Evolutionary conservation across 2,113 vertebrate species (phyloP).

Genomic region (Plestiodon gilberti): DNA sequence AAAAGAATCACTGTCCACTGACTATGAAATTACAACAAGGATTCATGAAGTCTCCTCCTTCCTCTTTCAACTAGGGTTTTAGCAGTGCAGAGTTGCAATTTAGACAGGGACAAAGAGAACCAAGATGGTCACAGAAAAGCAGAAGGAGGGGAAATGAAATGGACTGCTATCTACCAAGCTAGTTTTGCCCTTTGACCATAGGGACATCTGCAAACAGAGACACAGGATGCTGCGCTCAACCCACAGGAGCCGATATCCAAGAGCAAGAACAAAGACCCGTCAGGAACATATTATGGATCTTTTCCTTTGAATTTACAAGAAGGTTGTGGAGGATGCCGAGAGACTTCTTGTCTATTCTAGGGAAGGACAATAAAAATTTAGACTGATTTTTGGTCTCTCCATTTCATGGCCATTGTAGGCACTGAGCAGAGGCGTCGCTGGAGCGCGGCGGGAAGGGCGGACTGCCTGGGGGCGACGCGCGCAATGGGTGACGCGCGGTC

Average conservation of each 20-base stretch:
- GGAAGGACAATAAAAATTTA: not conserved
- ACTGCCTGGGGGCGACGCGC: too few species aligned
- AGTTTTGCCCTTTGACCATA: not conserved
- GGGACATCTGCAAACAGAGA: not conserved
- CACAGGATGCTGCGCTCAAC: not conserved
- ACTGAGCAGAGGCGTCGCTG: too few species aligned
- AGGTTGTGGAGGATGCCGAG: not conserved
- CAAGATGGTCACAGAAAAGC: not conserved
- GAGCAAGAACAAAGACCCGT: constrained; percentile 7
- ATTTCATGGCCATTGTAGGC: not conserved
- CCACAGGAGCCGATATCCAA: rapidly evolving
- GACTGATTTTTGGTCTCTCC: not conserved
- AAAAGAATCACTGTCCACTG: too few species aligned
- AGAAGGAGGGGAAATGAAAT: not conserved
- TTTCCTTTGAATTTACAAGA: not conserved
- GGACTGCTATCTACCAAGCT: not conserved
- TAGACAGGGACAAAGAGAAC: not conserved
- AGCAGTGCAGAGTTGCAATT: not conserved
- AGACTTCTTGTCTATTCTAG: not conserved
- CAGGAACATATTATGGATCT: not conserved
- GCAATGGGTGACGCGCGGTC: too few species aligned
- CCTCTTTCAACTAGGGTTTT: not conserved
- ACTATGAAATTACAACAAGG: not conserved
- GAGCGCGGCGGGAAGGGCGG: too few species aligned
- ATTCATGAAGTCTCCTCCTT: not conserved